These are phyloP conservation scores for Poecilia velifera DNA, from an alignment of 2,797 vertebrate species.

Conservation along the genomic window DNA sequence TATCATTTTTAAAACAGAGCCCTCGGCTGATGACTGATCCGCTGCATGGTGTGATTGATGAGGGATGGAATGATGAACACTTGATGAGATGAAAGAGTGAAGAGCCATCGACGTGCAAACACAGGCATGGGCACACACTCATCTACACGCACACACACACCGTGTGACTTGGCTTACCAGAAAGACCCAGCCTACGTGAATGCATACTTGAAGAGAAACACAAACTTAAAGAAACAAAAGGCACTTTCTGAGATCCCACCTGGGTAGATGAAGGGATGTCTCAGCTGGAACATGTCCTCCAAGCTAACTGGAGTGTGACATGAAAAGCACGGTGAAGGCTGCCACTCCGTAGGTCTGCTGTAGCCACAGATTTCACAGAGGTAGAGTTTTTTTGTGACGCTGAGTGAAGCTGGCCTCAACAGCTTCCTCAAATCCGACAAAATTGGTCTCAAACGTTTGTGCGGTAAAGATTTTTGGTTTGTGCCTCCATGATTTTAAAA, in stretches of 20 bases:
- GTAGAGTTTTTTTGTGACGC: neutral
- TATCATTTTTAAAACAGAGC: slow-evolving; percentile 67
- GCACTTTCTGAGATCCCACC: slow-evolving; percentile 44
- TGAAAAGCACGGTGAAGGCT: slow-evolving; percentile 47
- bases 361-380: neutral
- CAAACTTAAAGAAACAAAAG: slow-evolving; percentile 28
- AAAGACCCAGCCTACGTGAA: slow-evolving; percentile 34
- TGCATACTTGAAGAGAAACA: slow-evolving; percentile 32
- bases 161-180: slow-evolving; percentile 39
- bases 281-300: slow-evolving; percentile 67
- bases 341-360: slow-evolving; percentile 11
- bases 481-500: too few relatives aligned
- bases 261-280: slow-evolving; percentile 68
- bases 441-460: too few relatives aligned
- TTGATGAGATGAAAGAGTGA: slow-evolving; percentile 78
- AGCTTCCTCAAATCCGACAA: too few relatives aligned
- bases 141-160: slow-evolving; percentile 8
- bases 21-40: slow-evolving; percentile 66
- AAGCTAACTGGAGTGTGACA: slow-evolving; percentile 55
- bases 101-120: slow-evolving; percentile 60
- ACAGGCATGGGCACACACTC: slow-evolving; percentile 12
- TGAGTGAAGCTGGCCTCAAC: neutral
- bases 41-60: slow-evolving; percentile 72
- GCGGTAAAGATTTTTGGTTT: too few relatives aligned
- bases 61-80: slow-evolving; percentile 72